Evolutionary conservation across 37 sponge, comb jelly and placozoan genomes (phyloP), one percentile per base, ranked within the genome.

Genomic region (Agelas oroides): DNA sequence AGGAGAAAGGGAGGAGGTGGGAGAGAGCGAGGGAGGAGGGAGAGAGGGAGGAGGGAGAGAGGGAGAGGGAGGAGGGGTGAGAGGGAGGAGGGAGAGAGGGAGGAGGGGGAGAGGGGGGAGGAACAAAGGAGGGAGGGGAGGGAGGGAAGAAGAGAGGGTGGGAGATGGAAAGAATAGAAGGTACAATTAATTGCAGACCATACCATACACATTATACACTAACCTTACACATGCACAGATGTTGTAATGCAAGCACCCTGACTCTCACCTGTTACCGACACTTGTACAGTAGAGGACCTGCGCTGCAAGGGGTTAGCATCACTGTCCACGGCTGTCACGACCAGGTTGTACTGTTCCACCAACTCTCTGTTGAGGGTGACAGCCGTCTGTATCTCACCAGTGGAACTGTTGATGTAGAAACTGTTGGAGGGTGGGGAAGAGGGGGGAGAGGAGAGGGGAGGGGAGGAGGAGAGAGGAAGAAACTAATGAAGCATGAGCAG

Each of bases 391-490:
- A 89, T 28, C 21, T 31, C 67, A 1, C 89, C 89, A 20, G 73
- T 61, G 11, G 74, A 65, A 0, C 56, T 6, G 71, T 89, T 81
- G 53, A 89, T 70, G 19, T n/a, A 13, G 56, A 89, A 89, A 32
- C 86, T 86, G 72, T 18, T 6, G 59, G 0, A 14, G 14, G 62
- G 11, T 14, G 62, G 62, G 73, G 36, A 25, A 23, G 13, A 21
- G 36, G n/a, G 37, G 53, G 23, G 73, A 46, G 25, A 35, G 53
- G 52, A 39, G 73, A 13, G 20, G 35, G 13, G 27, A 31, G 32
- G 70, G 35, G 13, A 13, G 70, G 2, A 27, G 70, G 27, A 20
- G 35, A 17, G 70, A 20, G 70, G 35, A 33, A 17, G 70, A 33
- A 68, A 33, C 5, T 27, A 11, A 17, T 34, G 70, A 5, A 33